Conservation (phyloP, 2,888 invertebrate genomes). For the Nomada fucata region DNA sequence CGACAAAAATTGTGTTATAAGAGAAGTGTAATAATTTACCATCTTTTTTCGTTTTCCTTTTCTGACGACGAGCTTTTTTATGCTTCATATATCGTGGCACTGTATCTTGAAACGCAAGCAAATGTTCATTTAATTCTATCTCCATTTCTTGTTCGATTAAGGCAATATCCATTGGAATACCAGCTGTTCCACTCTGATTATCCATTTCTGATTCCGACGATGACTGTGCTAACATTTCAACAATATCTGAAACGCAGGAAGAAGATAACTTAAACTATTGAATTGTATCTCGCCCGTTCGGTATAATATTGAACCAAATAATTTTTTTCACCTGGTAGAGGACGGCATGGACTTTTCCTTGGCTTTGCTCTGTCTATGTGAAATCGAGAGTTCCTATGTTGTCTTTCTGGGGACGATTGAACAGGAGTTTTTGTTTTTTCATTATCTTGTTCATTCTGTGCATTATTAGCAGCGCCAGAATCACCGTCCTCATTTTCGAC, state of each 20-base stretch:
- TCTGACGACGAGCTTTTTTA: slow-evolving; percentile 77
- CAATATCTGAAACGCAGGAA: slow-evolving; percentile 72
- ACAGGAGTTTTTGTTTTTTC: slow-evolving; percentile 62
- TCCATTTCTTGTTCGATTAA: slow-evolving; percentile 75
- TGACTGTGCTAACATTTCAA: slow-evolving; percentile 76
- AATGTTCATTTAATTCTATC: slow-evolving; percentile 83
- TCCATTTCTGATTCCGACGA: slow-evolving; percentile 79
- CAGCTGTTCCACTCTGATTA: slow-evolving; percentile 65
- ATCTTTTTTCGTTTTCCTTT: slow-evolving; percentile 76
- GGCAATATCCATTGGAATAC: slow-evolving; percentile 61
- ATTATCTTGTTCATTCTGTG: slow-evolving; percentile 53
- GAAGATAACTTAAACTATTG: background rate
- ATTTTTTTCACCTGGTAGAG: slow-evolving; percentile 75
- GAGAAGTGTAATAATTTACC: slow-evolving; percentile 18
- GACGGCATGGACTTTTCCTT: slow-evolving; percentile 80
- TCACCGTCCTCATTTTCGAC: slow-evolving; percentile 40
- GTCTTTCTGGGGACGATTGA: slow-evolving; percentile 70
- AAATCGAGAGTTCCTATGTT: slow-evolving; percentile 70
- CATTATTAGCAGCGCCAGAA: slow-evolving; percentile 32
- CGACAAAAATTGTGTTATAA: background rate
- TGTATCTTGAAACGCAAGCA: slow-evolving; percentile 85
- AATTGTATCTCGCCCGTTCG: background rate
- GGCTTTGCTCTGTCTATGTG: slow-evolving; percentile 80
- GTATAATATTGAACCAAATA: background rate
- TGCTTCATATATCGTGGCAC: slow-evolving; percentile 79